Evolutionary conservation across 2,888 invertebrate species (phyloP), one percentile per base, ranked within the genome.

Genomic region (Leptopilina drosophilae): DNA sequence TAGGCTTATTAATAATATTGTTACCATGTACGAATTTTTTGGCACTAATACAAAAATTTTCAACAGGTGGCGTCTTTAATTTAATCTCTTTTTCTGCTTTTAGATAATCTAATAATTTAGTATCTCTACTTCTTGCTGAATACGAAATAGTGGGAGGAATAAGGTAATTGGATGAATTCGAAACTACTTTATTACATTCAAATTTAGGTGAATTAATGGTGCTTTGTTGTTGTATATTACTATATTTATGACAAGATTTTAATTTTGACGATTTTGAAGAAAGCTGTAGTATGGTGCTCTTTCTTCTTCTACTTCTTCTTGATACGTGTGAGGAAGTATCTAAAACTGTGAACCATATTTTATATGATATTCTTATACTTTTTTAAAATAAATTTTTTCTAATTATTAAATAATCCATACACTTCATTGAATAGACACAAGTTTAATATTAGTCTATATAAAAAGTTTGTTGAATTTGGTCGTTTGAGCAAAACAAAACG

Each of bases 241-340:
- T 92, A 84, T 92, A 91, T n/a, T 91, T 88, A 69, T 92, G 90
- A 82, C 89, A 90, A 59, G 89, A 85, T 75, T 88, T 88, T 80
- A 89, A 88, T 82, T 89, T 90, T 81, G 89, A 88, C 33, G 33
- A n/a, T 33, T 56, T 56, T n/a, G n/a, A 8, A 33, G 56, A 56
- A 33, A 56, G 56, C 26, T 73, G 53, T 7, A 56, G 56, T 56
- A 33, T 53, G 3, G 33, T 40, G 33, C 33, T 5, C n/a, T 15
- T 15, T 9, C 62, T 62, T 11, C 9, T 62, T 11, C 9, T 56
- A 11, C 56, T n/a, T n/a, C n/a, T 56, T 33, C 33, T 33, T 1
- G 56, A 8, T 4, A 73, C 1, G 1, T n/a, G 0, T 26, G 8
- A 7, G 14, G 40, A 33, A 40, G 14, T 33, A 56, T 56, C 73